Conservation (phyloP, 2,797 vertebrate species). For the Poecilia wingei region DNA sequence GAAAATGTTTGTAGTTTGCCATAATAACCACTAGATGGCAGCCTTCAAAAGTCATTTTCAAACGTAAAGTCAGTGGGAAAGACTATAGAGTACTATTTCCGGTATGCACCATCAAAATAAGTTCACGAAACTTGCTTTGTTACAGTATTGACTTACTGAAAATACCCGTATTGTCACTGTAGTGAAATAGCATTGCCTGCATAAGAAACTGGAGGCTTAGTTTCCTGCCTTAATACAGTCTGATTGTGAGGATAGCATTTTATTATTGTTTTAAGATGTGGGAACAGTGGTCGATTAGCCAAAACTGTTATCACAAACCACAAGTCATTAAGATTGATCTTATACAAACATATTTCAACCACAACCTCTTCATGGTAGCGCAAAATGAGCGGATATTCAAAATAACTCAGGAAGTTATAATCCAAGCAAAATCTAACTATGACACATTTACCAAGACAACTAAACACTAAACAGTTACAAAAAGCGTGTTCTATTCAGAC, state of each 20-base stretch:
- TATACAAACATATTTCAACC: neutral
- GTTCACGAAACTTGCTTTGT: neutral
- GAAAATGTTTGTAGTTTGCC: neutral
- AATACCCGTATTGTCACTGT: neutral
- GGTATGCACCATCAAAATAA: neutral
- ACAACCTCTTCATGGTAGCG: neutral
- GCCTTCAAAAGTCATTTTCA: neutral
- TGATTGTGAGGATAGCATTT: neutral
- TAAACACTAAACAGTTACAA: neutral
- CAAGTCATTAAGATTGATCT: neutral
- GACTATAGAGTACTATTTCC: neutral
- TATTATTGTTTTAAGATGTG: neutral
- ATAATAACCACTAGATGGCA: slow-evolving; percentile 8
- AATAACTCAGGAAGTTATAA: neutral
- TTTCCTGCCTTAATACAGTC: neutral
- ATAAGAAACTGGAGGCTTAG: neutral
- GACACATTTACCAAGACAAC: neutral
- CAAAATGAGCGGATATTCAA: neutral
- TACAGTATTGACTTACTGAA: neutral
- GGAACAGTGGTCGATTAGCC: neutral
- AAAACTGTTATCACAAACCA: neutral
- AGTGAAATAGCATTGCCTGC: neutral
- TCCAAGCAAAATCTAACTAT: neutral
- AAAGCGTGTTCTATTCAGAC: neutral
- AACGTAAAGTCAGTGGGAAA: neutral